Percentiles rank a stretch among this genome's conserved stretches.
Evolutionary conservation across 2,888 invertebrate species (phyloP).

Genomic region (Nephrotoma appendiculata): DNA sequence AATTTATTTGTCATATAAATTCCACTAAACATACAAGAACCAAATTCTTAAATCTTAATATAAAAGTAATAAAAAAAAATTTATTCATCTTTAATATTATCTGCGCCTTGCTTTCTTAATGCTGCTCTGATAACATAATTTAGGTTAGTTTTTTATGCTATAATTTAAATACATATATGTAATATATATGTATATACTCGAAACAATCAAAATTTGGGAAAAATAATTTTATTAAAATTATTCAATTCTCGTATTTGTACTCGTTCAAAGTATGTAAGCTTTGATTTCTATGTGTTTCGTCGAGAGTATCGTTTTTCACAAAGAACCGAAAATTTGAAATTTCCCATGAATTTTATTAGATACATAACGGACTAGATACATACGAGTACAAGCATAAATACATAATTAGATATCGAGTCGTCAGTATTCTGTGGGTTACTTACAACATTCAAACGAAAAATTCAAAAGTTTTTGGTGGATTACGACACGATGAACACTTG

Average conservation of each 20-base stretch:
- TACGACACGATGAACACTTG: not conserved
- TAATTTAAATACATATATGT: not conserved
- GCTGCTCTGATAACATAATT: not conserved
- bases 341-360: not conserved
- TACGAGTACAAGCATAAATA: not conserved
- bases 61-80: not conserved
- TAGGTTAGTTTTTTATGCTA: not conserved
- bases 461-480: not conserved
- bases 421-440: not conserved
- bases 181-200: not conserved
- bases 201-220: not conserved
- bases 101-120: not conserved
- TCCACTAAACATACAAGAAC: not conserved
- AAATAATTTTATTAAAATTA: not conserved
- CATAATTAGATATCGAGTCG: not conserved
- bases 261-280: not conserved
- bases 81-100: not conserved
- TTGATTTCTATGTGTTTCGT: not conserved
- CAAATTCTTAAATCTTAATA: not conserved
- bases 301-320: not conserved
- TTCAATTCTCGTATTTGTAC: not conserved
- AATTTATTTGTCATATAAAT: not conserved
- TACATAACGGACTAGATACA: not conserved
- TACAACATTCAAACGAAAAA: not conserved
- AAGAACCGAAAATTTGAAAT: not conserved